Evolutionary conservation across 2,113 vertebrate species (phyloP), one percentile per base, ranked within the genome.

Genomic region (Pomatorhinus ruficollis): DNA sequence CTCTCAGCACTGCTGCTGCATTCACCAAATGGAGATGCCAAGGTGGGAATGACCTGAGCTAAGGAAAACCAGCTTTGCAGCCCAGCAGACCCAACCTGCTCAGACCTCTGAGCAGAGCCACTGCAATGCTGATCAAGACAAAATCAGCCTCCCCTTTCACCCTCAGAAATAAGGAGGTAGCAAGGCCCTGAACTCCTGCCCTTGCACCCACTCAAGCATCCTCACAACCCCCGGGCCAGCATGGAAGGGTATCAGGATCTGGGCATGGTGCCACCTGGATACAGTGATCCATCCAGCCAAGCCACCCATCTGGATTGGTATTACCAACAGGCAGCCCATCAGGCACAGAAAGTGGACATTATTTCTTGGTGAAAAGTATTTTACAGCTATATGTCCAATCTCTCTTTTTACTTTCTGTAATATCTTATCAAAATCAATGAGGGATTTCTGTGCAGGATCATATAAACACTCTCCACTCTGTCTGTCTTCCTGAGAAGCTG

Each of bases 341-440:
- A 65, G 44, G 83, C 75, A 25, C 83, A 33, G 60, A 42, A 59
- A 75, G 21, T 6, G 19, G 64, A 50, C 56, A 40, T 90, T 89
- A 83, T 85, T 89, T 86, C 80, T 69, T 6, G 68, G 60, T 89
- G 69, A n/a, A 81, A 74, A 54, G 45, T 49, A 59, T 86, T 95
- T 96, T 54, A 72, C 53, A 79, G 80, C 61, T 88, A 0, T 56
- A 24, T 57, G 59, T 47, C 63, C 93, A 76, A 89, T 40, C 59
- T 91, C 75, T 84, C 65, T 42, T 82, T 42, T 50, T 74, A 81
- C 94, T 93, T 97, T 90, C 96, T 89, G 79, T 69, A 74, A 71
- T 92, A 91, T 83, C 87, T 80, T 86, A 87, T 72, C 78, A 93
- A 94, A 97, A 97, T 92, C 97, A 95, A 78, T 92, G 94, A 94